Base-by-base conservation (phyloP, 2,797 vertebrate species). In the Chelmon rostratus region DNA sequence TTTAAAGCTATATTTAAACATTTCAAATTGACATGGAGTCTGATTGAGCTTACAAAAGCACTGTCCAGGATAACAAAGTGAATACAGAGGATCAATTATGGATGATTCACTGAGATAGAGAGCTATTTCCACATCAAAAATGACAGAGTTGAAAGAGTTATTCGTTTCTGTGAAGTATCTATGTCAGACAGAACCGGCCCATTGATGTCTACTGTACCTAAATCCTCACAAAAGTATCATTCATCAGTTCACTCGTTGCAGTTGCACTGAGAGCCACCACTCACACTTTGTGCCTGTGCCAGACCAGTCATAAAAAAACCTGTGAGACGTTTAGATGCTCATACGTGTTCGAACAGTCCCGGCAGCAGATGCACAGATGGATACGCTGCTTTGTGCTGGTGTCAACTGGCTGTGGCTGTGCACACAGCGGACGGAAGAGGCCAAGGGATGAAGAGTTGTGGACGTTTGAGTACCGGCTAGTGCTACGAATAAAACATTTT, bases 11-110 rank as follows among this genome's bases (percentile, higher is more conserved):
- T 11, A 75, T 87, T 84, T 78, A 58, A 81, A 71, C 68, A 56
- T 25, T 76, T 82, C 19, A 76, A 65, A 89, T 56, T 57, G 68
- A 83, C 80, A 84, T 28, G 31, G 31, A 73, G 72, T 56, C 74
- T 78, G 82, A 88, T 86, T 86, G 73, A 81, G 66, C 56, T 78
- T 64, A 81, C 38, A 85, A 79, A 82, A 81, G 64, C 56, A 53
- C 62, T 56, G 65, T 69, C 53, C 40, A 35, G 46, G 80, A 72
- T 82, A 84, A 86, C 68, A 84, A 85, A 82, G 69, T 73, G 54
- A 79, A 91, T 86, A 81, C 73, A 86, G 78, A 82, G 33, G 71
- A 92, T 90, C 75, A 83, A 86, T 91, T 86, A 90, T 82, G 76
- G 71, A 86, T 87, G 86, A 91, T 73, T 85, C 78, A 82, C 79